Evolutionary conservation across 2,797 vertebrate genomes (phyloP).

Genomic region (Pseudomugil gertrudae): DNA sequence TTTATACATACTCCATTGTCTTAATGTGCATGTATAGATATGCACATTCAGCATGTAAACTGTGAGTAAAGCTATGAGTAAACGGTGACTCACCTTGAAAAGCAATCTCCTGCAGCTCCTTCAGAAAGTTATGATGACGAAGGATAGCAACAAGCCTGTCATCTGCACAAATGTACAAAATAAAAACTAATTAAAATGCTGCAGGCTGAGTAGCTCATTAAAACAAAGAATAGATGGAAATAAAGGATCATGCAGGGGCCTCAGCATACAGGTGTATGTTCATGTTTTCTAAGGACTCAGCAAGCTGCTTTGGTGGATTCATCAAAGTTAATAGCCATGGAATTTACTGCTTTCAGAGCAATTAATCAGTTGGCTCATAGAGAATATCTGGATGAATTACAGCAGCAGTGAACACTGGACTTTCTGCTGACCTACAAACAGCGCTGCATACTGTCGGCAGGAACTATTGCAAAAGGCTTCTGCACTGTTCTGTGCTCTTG

Average conservation of each 20-base stretch:
- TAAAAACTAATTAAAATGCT: background rate
- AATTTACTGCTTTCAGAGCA: constrained; percentile 72
- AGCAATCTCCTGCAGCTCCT: constrained; percentile 92
- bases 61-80: background rate
- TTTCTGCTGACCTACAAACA: constrained; percentile 78
- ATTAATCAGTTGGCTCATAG: constrained; percentile 75
- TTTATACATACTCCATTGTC: background rate
- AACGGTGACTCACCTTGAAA: constrained; percentile 83
- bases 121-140: constrained; percentile 90
- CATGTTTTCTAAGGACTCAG: constrained; percentile 61
- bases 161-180: constrained; percentile 77
- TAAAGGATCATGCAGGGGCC: constrained; percentile 11
- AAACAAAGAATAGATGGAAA: background rate
- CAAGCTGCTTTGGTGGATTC: constrained; percentile 47
- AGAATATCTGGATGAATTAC: constrained; percentile 52
- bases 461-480: constrained; percentile 22
- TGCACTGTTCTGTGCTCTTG: constrained; percentile 14
- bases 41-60: background rate
- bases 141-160: constrained; percentile 92
- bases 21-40: background rate
- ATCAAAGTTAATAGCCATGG: constrained; percentile 73
- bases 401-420: constrained; percentile 53
- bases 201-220: background rate
- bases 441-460: constrained; percentile 25
- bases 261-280: constrained; percentile 30